Evolutionary conservation across 2,113 vertebrate species (phyloP), one percentile per base, ranked within the genome.

Genomic region (Labeo catla): DNA sequence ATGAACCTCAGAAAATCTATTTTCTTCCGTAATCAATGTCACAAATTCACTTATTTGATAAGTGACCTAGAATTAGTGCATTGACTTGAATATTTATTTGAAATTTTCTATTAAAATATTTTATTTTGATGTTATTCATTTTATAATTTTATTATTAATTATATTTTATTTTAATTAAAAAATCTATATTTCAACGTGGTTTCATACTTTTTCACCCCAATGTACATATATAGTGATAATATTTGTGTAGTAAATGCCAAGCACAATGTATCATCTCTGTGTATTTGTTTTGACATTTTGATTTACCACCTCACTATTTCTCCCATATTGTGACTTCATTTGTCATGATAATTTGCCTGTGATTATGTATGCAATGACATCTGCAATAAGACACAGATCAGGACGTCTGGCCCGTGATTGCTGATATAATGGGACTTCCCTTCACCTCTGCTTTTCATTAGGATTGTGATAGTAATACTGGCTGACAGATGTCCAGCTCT

Each of bases 351-450:
- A 78, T 45, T 49, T 39, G 4, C 23, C 11, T 39, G 54, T 49
- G 81, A 79, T 88, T 80, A 86, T 54, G 76, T 19, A 54, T 72
- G n/a, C n/a, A 77, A 79, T 76, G 78, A 86, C 84, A 86, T 50
- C 74, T 21, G 49, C 54, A 54, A 15, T 59, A 74, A 77, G 79
- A 78, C 63, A 16, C 66, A 13, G 80, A 74, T 88, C 81, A 39
- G 34, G 76, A 70, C 16, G 23, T 21, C 39, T 68, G 12, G 36
- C 28, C 11, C 0, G 21, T n/a, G 49, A 83, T 59, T 72, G 8
- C 47, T 84, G 34, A 79, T 86, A 74, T 73, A 70, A 82, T 61
- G 19, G 1, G 49, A 63, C 21, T 80, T 80, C 21, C 76, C 74
- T 86, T 86, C 84, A 72, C 73, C 84, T 78, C 61, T 19, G 4